Base-by-base conservation (phyloP, 53 echinoderm and acorn worm species). In the Luidia sarsii region DNA sequence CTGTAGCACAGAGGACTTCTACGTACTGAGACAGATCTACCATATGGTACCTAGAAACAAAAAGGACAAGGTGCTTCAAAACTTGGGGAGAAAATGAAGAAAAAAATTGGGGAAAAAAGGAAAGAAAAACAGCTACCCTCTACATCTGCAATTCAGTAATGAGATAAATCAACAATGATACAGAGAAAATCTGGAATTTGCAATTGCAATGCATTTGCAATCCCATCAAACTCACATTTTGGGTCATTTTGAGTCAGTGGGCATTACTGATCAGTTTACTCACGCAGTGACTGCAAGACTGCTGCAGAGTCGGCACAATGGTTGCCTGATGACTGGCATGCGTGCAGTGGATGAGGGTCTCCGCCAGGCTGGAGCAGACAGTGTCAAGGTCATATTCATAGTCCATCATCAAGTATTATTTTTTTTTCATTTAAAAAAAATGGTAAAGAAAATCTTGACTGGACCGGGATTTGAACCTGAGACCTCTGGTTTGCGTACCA, bases 1-100 rank as follows among this genome's bases (percentile, higher is more conserved):
- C 70, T 52, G 57, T 82, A 82, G 43, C 82, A 82, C 56, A 82
- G 39, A 34, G 82, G 53, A 41, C 30, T 45, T 20, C 28, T 55
- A 32, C 48, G 11, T 1, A 82, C 82, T 28, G 7, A 5, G 30
- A 82, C 43, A 0, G 39, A 33, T 60, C 38, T 59, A 29, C 77
- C 43, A n/a, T 50, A 46, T 1, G 60, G 43, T 15, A 77, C 77
- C 77, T 77, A 32, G 22, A 41, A 14, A 57, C 7, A 74, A 55
- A 57, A 21, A 18, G 15, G 14, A 37, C 13, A 16, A 32, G 2
- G 15, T 3, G 18, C 8, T 33, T 9, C 15, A 15, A 33, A 33
- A 5, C 4, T 6, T 11, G 33, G 18, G 11, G 13, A n/a, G 15
- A 21, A 3, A 33, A 29, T 33, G 11, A 14, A 61, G 25, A 7